Evolutionary conservation across 2,797 vertebrate genomes (phyloP), one percentile per base, ranked within the genome.

Genomic region (Odontamblyopus lacepedii): DNA sequence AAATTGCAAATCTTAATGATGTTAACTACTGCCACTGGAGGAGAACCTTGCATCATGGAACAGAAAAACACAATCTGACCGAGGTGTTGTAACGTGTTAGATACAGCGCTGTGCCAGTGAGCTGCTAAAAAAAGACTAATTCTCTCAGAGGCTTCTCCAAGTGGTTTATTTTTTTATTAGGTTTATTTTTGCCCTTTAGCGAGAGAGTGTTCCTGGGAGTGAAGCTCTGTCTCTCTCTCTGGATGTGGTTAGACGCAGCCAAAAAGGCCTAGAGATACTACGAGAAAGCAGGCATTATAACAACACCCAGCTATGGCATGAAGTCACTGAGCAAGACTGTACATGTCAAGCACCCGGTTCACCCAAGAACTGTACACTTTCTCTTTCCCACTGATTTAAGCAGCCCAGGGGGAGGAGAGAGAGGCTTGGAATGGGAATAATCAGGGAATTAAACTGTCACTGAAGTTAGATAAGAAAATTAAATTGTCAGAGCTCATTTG

Each of bases 271-370:
- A 50, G 67, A 83, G 72, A 76, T 61, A 73, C 51, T 70, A 11
- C 68, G 51, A 81, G 72, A 69, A 70, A 70, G 74, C 32, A 55
- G 80, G 70, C 80, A 74, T 77, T 77, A 87, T 79, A 82, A 81
- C 67, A 92, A 89, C 86, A 82, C 76, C 81, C 78, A 73, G 66
- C 30, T 70, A 81, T 82, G 68, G 77, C 70, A 89, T 92, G 85
- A 92, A 91, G 88, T 90, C 86, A 89, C 75, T 60, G 72, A 73
- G 73, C 86, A 91, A 85, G 86, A 88, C 75, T 74, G 63, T 56
- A 84, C 86, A 90, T 80, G 86, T 78, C 67, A 79, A 71, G 70
- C 67, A 70, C 72, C 63, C 15, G 18, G 61, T 19, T 74, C 70
- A 82, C 6, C 48, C 48, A 41, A 76, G 26, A 70, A 76, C 71